Base-by-base conservation (phyloP, 2,113 vertebrate genomes). In the Epinephelus fuscoguttatus region DNA sequence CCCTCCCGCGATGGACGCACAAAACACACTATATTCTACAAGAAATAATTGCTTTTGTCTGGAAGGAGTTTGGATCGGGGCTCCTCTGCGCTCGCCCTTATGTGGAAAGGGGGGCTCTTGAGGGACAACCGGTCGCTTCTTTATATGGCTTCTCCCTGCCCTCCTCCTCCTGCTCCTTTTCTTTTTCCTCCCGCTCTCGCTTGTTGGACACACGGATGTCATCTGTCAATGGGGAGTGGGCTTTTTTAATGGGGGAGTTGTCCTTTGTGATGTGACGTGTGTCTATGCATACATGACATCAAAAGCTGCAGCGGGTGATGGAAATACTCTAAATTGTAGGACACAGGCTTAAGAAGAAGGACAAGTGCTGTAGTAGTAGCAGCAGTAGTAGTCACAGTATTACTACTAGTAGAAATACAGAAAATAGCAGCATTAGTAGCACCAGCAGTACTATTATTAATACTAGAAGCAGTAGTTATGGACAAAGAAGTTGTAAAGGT, bases 21-120 rank as follows among this genome's bases (percentile, higher is more conserved):
- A 94, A 94, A 95, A 94, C 88, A 93, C 93, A 95, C 94, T 90
- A 91, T 92, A 91, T 92, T 93, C 94, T 93, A 93, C 93, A 94
- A 95, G 95, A 95, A 95, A 96, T 95, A 96, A 95, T 96, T 96
- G 95, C 95, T 95, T 96, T 95, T 96, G 95, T 96, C 94, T 95
- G 95, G 94, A 95, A 95, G 93, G 95, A 95, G 93, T 94, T 95
- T 93, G 93, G 93, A 92, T 91, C 90, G 84, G 90, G 93, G 94
- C 92, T 91, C 92, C 92, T 93, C 86, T 84, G 92, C 81, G 86
- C 86, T 87, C 55, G 67, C 79, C 90, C 84, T 90, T 86, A 87
- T 84, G 88, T 78, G 88, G 59, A 75, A 81, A 94, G 93, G 94
- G 95, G 95, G 95, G 90, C 89, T 95, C 88, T 89, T 68, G 95